Evolutionary conservation across 2,113 vertebrate species (phyloP), one percentile per base, ranked within the genome.

Genomic region (Ptilonorhynchus violaceus): DNA sequence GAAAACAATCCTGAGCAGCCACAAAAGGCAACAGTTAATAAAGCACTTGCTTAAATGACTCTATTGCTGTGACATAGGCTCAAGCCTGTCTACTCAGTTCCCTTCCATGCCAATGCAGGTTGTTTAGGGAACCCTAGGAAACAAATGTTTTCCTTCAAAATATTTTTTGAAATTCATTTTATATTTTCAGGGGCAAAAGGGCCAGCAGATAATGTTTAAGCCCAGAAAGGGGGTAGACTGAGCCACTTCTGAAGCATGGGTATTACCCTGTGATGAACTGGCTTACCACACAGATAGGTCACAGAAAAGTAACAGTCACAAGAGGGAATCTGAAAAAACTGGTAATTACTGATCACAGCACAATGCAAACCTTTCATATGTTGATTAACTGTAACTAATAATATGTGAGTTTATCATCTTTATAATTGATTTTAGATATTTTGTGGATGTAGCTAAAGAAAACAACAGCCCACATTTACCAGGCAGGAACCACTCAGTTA

Each of bases 341-440:
- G 87, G 28, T 75, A 89, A 76, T 91, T 93, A 78, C 52, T 47
- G 49, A 87, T 64, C 49, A 75, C 17, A 47, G 46, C 17, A 82
- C 46, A 82, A 79, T 46, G 41, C 41, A 87, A 58, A 73, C 76
- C 60, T 82, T 92, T 96, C 44, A 55, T 39, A n/a, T 3, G 5
- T 72, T 87, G 64, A 91, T 84, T 82, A 96, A 60, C 55, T 55
- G 30, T 77, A 70, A 67, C 83, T 89, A 91, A 95, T 96, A 77
- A 77, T 63, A 28, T 70, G 24, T 75, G 33, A 55, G 15, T 72
- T 91, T 75, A 52, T 89, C 10, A 41, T 52, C 39, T 91, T 87
- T 74, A 33, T 37, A 63, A 84, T 56, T 56, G 58, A 68, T 88
- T 95, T 78, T 74, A 62, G 23, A 14, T 60, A n/a, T 56, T 92